phyloP scores from a whole-genome alignment of 2,888 invertebrate species.

The Listrodromus nycthemerus region DNA sequence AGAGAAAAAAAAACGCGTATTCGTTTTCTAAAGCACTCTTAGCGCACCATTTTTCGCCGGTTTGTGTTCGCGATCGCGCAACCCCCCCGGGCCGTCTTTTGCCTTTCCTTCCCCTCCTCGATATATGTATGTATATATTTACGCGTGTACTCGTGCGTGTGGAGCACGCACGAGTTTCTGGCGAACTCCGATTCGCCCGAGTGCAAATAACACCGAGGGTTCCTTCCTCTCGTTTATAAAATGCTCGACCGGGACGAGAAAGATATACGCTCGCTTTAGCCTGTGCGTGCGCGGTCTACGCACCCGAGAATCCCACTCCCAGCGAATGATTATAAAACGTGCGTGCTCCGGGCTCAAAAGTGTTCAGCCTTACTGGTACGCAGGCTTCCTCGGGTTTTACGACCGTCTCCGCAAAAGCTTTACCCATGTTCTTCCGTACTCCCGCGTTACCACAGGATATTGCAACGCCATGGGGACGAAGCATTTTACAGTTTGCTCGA shows the following conservation, averaged over 20 bases:
- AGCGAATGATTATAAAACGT: conserved; percentile 30
- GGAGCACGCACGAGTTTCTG: conserved; percentile 26
- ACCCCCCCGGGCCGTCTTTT: conserved; percentile 25
- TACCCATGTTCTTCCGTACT: conserved; percentile 18
- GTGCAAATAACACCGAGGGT: conserved; percentile 65
- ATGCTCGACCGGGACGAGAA: conserved; percentile 13
- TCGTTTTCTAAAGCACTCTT: conserved; percentile 40
- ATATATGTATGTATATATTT: conserved; percentile 15
- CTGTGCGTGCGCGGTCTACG: conserved; percentile 25
- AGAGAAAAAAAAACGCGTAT: conserved; percentile 22
- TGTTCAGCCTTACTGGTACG: conserved; percentile 30
- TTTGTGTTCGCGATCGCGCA: conserved; percentile 44
- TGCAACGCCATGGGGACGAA: conserved; percentile 20
- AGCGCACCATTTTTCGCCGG: conserved; percentile 51
- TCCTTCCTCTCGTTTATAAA: conserved; percentile 55
- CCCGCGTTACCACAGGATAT: background rate
- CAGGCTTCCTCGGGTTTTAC: conserved; percentile 9
- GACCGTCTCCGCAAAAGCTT: conserved; percentile 1
- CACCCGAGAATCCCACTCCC: conserved; percentile 34
- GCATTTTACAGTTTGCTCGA: conserved; percentile 52
- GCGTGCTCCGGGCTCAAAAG: conserved; percentile 17
- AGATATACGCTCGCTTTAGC: background rate
- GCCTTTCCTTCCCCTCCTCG: conserved; percentile 46
- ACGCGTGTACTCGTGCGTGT: background rate
- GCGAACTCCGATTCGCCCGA: conserved; percentile 63